Percentiles rank a stretch among this genome's conserved stretches.
phyloP scores from a whole-genome alignment of 2,888 invertebrate species.

The Acleris cristana region DNA sequence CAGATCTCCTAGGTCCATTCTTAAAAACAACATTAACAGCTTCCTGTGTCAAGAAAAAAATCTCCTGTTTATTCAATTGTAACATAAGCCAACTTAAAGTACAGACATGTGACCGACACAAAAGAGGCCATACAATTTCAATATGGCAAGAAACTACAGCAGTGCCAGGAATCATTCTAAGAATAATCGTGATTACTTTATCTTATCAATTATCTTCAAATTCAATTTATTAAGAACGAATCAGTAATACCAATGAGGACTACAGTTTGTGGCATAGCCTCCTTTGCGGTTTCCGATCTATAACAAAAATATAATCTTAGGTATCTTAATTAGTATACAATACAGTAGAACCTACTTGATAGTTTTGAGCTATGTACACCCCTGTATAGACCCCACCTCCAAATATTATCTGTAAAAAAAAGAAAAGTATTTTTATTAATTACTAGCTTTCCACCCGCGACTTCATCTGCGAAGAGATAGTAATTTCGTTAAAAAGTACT shows the following conservation, averaged over 20 bases:
- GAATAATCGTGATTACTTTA: constrained; percentile 43
- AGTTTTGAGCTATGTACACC: constrained; percentile 89
- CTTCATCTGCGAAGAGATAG: too few relatives aligned
- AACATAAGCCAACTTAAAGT: constrained; percentile 2
- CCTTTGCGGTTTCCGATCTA: constrained; percentile 42
- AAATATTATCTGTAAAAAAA: constrained; percentile 86
- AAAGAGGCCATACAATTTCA: constrained; percentile 46
- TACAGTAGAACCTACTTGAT: constrained; percentile 81
- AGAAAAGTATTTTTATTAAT: constrained; percentile 22
- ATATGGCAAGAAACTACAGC: not conserved
- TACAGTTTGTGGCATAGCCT: constrained; percentile 46
- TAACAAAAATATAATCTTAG: not conserved
- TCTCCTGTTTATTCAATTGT: constrained; percentile 17
- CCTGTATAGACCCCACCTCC: constrained; percentile 88
- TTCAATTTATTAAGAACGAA: not conserved
- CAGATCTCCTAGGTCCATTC: constrained; percentile 58
- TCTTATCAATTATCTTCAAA: not conserved
- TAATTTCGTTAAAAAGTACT: too few relatives aligned
- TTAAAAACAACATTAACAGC: constrained; percentile 60
- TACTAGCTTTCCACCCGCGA: too few relatives aligned
- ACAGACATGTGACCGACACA: constrained; percentile 44
- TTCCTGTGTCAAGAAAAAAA: constrained; percentile 59
- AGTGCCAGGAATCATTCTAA: constrained; percentile 36
- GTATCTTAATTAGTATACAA: not conserved
- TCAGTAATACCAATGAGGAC: constrained; percentile 44